Evolutionary conservation across 1,140 invertebrate genomes (phyloP).

Genomic region (Hyles vespertilio): DNA sequence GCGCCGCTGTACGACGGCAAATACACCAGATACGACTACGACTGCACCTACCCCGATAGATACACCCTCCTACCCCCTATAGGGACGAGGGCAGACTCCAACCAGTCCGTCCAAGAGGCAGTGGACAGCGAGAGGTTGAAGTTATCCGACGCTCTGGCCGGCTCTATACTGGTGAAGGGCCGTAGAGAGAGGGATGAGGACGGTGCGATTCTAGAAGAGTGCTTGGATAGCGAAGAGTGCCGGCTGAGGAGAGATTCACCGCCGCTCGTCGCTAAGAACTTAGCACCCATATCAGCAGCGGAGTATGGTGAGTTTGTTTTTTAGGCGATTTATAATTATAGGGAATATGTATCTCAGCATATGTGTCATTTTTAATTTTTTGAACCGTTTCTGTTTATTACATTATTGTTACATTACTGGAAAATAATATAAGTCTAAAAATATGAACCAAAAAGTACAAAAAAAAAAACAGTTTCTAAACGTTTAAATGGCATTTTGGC

Average conservation of each 20-base stretch:
- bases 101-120: slow-evolving; percentile 24
- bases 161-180: slow-evolving; percentile 41
- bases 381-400: too few relatives aligned
- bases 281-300: slow-evolving; percentile 32
- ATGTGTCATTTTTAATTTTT: too few relatives aligned
- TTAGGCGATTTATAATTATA: too few relatives aligned
- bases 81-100: slow-evolving; percentile 39
- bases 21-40: slow-evolving; percentile 47
- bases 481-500: too few relatives aligned
- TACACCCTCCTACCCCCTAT: slow-evolving; percentile 57
- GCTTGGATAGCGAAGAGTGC: slow-evolving; percentile 26
- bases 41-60: slow-evolving; percentile 44
- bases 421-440: too few relatives aligned
- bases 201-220: slow-evolving; percentile 40
- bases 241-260: slow-evolving; percentile 15
- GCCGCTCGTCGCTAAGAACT: slow-evolving; percentile 26
- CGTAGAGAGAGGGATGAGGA: slow-evolving; percentile 25
- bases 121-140: slow-evolving; percentile 22
- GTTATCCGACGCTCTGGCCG: slow-evolving; percentile 38
- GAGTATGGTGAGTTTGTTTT: slow-evolving; percentile 34
- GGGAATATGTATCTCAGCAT: too few relatives aligned
- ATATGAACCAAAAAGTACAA: too few relatives aligned
- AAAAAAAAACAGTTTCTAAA: too few relatives aligned
- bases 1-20: slow-evolving; percentile 42
- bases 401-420: too few relatives aligned